phyloP scores from a whole-genome alignment of 2,888 invertebrate species.

The Anthrax anthrax region DNA sequence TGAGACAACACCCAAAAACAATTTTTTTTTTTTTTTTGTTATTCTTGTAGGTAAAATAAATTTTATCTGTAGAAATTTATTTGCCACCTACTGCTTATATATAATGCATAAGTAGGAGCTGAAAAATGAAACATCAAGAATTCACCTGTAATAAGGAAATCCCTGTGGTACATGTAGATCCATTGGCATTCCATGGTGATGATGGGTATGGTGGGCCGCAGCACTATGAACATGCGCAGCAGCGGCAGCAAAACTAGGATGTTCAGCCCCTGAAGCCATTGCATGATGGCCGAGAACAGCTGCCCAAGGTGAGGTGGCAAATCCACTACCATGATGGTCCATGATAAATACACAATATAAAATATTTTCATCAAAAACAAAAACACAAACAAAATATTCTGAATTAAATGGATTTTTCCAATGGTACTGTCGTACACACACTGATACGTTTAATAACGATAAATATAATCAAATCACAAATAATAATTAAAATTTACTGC shows the following conservation, averaged over 20 bases:
- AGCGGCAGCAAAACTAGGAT: conserved; percentile 22
- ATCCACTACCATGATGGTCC: conserved; percentile 67
- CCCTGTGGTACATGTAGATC: conserved; percentile 85
- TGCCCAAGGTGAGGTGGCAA: conserved; percentile 65
- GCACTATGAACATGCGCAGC: conserved; percentile 39
- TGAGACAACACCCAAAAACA: too few species aligned
- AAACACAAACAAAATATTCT: background rate
- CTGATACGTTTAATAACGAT: too few species aligned
- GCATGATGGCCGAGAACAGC: conserved; percentile 52
- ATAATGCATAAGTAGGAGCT: background rate
- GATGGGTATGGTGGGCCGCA: conserved; percentile 32
- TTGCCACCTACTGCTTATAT: background rate
- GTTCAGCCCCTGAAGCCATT: conserved; percentile 27
- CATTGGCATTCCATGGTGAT: conserved; percentile 65
- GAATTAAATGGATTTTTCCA: background rate
- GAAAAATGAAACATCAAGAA: background rate
- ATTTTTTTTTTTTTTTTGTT: too few species aligned
- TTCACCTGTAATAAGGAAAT: conserved; percentile 78
- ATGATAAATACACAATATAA: conserved; percentile 27
- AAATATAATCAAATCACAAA: background rate
- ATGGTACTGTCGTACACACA: too few species aligned
- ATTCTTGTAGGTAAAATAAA: too few species aligned
- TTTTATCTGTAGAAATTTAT: too few species aligned
- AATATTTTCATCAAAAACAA: background rate
- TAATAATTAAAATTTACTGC: too few species aligned